Evolutionary conservation across 1,140 invertebrate genomes (phyloP).

Genomic region (Tribolium castaneum): DNA sequence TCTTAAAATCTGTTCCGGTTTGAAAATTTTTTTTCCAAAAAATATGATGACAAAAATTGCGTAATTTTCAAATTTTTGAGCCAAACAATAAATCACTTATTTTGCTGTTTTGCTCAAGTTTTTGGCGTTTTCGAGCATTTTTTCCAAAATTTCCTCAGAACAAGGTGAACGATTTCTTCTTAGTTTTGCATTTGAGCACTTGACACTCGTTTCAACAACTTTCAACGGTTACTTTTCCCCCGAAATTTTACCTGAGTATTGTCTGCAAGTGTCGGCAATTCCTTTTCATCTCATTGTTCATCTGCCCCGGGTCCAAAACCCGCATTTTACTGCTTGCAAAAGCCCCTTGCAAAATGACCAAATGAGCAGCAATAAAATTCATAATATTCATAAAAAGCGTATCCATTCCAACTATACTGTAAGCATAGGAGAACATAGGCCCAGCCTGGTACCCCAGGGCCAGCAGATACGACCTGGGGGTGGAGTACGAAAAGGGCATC

Average conservation of each 20-base stretch:
- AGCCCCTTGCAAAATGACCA: constrained; percentile 58
- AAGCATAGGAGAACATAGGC: constrained; percentile 59
- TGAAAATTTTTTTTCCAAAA: too few relatives aligned
- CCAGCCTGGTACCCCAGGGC: constrained; percentile 56
- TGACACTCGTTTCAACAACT: too few relatives aligned
- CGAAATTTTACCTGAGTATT: constrained; percentile 49
- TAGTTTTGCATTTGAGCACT: too few relatives aligned
- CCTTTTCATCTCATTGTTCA: constrained; percentile 56
- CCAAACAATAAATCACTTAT: too few relatives aligned
- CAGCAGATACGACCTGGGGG: constrained; percentile 51
- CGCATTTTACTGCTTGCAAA: constrained; percentile 54
- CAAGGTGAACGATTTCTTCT: too few relatives aligned
- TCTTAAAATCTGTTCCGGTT: too few relatives aligned
- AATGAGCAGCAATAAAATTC: constrained; percentile 56
- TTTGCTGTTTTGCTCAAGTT: too few relatives aligned
- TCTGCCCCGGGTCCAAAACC: constrained; percentile 28
- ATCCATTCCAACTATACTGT: constrained; percentile 59
- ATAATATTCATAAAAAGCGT: constrained; percentile 60
- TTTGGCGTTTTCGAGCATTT: too few relatives aligned
- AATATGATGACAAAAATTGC: too few relatives aligned
- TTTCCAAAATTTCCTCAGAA: too few relatives aligned
- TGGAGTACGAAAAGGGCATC: constrained; percentile 57
- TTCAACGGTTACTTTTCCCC: too few relatives aligned
- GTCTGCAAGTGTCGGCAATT: constrained; percentile 57
- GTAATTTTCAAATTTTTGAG: too few relatives aligned